These are phyloP conservation scores for Frankliniella intonsa DNA, from an alignment of 2,888 invertebrate species.

Conservation along the genomic window DNA sequence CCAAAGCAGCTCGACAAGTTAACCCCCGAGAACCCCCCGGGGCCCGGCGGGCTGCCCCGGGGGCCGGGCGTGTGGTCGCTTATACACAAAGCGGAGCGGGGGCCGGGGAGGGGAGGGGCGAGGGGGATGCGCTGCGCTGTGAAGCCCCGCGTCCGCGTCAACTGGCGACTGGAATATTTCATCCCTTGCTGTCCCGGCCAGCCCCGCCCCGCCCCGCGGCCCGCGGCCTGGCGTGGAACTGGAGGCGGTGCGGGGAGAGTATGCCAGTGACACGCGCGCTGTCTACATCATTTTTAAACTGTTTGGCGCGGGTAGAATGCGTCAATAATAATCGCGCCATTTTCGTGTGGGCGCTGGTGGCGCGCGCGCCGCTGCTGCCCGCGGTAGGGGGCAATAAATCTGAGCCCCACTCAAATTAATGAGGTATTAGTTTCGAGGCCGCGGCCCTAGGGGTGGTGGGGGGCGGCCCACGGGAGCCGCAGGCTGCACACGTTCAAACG, in stretches of 20 bases:
- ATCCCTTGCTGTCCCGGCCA: background rate
- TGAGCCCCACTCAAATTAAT: conserved; percentile 4
- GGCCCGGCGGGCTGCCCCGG: background rate
- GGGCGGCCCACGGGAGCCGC: background rate
- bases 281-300: too few species aligned
- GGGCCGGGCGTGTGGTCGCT: background rate
- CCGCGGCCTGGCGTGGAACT: too few species aligned
- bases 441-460: background rate
- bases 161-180: background rate
- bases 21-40: background rate
- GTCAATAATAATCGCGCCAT: background rate
- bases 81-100: background rate
- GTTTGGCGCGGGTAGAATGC: background rate
- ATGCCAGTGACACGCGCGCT: background rate
- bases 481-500: background rate
- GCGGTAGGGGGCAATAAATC: background rate
- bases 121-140: background rate
- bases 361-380: background rate
- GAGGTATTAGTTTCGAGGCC: background rate
- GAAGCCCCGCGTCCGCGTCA: background rate
- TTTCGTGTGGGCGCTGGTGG: background rate
- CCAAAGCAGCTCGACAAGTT: too few species aligned
- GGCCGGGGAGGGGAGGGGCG: background rate
- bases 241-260: too few species aligned
- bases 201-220: background rate